Evolutionary conservation across 2,888 invertebrate species (phyloP).

Genomic region (Tiphia femorata): DNA sequence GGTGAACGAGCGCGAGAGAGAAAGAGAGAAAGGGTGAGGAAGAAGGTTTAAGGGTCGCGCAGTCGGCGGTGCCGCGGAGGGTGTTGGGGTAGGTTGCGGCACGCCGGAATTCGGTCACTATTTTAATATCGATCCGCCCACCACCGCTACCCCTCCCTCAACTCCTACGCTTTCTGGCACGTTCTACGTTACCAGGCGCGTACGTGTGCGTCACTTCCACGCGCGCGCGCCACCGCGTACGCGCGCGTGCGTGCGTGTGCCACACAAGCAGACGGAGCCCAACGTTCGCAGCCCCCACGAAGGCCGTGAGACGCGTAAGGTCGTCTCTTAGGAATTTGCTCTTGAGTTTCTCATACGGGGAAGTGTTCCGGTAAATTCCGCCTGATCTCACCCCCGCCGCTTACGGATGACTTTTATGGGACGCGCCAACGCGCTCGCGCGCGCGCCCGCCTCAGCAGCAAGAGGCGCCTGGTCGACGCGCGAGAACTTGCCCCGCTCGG

Average conservation of each 20-base stretch:
- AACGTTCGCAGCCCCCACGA: no score
- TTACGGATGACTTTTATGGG: no score
- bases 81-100: conserved; percentile 65
- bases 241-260: background rate
- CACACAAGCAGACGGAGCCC: no score
- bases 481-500: no score
- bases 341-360: conserved; percentile 15
- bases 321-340: no score
- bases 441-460: no score
- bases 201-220: background rate
- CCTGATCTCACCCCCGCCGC: no score
- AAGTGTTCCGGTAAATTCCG: no score
- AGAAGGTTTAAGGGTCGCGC: conserved; percentile 45
- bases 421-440: no score
- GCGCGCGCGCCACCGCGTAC: background rate
- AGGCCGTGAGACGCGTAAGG: no score
- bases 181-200: background rate
- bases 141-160: conserved; percentile 22
- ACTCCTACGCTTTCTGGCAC: background rate
- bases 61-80: conserved; percentile 34
- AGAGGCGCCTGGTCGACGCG: no score
- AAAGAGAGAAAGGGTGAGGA: conserved; percentile 20
- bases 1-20: conserved; percentile 12
- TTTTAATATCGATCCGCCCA: conserved; percentile 67
- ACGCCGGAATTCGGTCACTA: conserved; percentile 68